Conservation (phyloP, 2,888 invertebrate species). For the Drosophila lacicola region DNA sequence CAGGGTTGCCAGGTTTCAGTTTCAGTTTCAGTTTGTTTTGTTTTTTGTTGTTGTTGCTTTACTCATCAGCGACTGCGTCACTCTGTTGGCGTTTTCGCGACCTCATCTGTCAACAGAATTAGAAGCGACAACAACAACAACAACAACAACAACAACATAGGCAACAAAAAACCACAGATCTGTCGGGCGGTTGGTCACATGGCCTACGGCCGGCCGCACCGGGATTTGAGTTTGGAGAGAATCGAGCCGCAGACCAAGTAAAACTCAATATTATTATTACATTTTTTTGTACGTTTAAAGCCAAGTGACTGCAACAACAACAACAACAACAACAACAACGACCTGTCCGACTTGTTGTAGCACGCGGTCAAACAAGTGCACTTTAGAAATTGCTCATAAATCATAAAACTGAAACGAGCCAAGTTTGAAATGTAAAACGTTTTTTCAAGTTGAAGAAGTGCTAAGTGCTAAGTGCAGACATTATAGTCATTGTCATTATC, state of each 20-base stretch:
- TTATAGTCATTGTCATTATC: slow-evolving; percentile 58
- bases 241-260: slow-evolving; percentile 46
- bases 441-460: slow-evolving; percentile 68
- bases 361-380: slow-evolving; percentile 83
- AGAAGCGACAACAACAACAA: slow-evolving; percentile 65
- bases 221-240: slow-evolving; percentile 44
- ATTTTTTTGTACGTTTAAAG: slow-evolving; percentile 44
- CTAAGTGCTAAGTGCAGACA: slow-evolving; percentile 76
- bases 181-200: slow-evolving; percentile 52
- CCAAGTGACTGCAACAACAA: slow-evolving; percentile 29
- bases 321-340: slow-evolving; percentile 36
- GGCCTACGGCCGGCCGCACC: slow-evolving; percentile 37
- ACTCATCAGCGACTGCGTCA: slow-evolving; percentile 65
- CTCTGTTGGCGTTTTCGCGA: slow-evolving; percentile 65
- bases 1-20: slow-evolving; percentile 73
- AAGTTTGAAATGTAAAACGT: slow-evolving; percentile 41
- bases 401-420: slow-evolving; percentile 66
- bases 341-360: slow-evolving; percentile 74
- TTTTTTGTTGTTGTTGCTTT: slow-evolving; percentile 29
- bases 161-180: slow-evolving; percentile 33
- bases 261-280: slow-evolving; percentile 67
- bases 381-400: slow-evolving; percentile 82
- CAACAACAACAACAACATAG: slow-evolving; percentile 17
- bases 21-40: slow-evolving; percentile 6
- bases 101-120: slow-evolving; percentile 79